Evolutionary conservation across 2,888 invertebrate genomes (phyloP).

Genomic region (Galerucella nymphaeae): DNA sequence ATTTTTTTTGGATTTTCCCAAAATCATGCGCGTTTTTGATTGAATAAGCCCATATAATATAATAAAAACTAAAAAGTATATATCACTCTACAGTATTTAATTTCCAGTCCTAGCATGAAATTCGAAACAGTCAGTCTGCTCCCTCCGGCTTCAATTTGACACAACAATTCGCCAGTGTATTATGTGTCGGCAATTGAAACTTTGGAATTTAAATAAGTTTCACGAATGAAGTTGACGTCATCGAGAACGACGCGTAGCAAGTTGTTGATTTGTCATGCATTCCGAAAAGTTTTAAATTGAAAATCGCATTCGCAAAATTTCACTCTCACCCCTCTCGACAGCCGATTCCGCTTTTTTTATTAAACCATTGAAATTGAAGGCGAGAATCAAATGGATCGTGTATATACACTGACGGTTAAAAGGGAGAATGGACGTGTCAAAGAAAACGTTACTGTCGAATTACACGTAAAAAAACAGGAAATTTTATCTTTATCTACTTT

Average conservation of each 20-base stretch:
- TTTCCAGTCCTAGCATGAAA: slow-evolving; percentile 18
- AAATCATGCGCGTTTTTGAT: too few species aligned
- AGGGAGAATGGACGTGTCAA: slow-evolving; percentile 13
- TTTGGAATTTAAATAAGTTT: slow-evolving; percentile 61
- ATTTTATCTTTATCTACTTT: too few species aligned
- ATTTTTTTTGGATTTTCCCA: too few species aligned
- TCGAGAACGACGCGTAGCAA: slow-evolving; percentile 53
- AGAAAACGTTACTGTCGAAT: background rate
- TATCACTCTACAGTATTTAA: slow-evolving; percentile 16
- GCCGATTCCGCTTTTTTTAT: slow-evolving; percentile 58
- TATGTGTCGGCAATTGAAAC: slow-evolving; percentile 56
- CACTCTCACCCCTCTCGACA: slow-evolving; percentile 39
- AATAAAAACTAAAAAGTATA: background rate
- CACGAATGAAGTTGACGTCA: slow-evolving; percentile 58
- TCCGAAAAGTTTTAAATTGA: slow-evolving; percentile 65
- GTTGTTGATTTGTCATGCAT: slow-evolving; percentile 65
- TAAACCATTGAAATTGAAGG: slow-evolving; percentile 59
- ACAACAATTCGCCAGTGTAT: slow-evolving; percentile 41
- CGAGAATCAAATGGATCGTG: slow-evolving; percentile 51
- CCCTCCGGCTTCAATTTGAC: slow-evolving; percentile 33
- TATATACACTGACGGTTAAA: background rate
- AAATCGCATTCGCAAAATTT: slow-evolving; percentile 50
- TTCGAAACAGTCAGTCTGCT: slow-evolving; percentile 28
- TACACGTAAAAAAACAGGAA: background rate
- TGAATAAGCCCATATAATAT: background rate